Evolutionary conservation across 2,113 vertebrate genomes (phyloP).

Genomic region (Pterocles burchelli): DNA sequence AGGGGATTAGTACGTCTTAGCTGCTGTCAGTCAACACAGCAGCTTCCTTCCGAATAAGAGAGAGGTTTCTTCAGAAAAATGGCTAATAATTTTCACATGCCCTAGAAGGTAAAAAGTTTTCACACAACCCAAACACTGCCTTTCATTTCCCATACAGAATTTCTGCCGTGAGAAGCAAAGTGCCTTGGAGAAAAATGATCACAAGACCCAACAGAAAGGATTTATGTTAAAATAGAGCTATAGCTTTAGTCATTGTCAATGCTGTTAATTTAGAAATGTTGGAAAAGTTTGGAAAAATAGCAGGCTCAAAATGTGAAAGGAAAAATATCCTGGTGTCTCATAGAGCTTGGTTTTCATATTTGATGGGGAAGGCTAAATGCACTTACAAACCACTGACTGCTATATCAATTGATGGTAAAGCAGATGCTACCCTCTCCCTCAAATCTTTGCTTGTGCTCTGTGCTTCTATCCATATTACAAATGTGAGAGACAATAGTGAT

Average conservation of each 20-base stretch:
- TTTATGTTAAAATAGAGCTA: not conserved
- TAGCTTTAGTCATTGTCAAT: not conserved
- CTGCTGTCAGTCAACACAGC: not conserved
- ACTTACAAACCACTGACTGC: not conserved
- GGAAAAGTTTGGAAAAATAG: not conserved
- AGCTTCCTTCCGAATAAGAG: not conserved
- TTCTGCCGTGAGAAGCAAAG: not conserved
- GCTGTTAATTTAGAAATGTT: not conserved
- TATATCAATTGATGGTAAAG: not conserved
- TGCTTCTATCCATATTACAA: not conserved
- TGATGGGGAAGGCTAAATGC: not conserved
- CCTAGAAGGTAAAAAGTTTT: not conserved
- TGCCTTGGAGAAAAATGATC: not conserved
- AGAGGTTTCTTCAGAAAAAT: not conserved
- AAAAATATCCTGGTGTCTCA: not conserved
- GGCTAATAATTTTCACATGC: not conserved
- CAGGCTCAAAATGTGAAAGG: not conserved
- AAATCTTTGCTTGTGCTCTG: not conserved
- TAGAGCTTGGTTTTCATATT: not conserved
- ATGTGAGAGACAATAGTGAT: conserved; percentile 34
- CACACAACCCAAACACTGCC: not conserved
- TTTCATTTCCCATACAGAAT: not conserved
- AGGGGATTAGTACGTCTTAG: not conserved
- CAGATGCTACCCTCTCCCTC: conserved; percentile 25
- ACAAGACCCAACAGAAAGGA: not conserved